phyloP scores from a whole-genome alignment of 2,797 vertebrate genomes.

The Aotus griseimembra region DNA sequence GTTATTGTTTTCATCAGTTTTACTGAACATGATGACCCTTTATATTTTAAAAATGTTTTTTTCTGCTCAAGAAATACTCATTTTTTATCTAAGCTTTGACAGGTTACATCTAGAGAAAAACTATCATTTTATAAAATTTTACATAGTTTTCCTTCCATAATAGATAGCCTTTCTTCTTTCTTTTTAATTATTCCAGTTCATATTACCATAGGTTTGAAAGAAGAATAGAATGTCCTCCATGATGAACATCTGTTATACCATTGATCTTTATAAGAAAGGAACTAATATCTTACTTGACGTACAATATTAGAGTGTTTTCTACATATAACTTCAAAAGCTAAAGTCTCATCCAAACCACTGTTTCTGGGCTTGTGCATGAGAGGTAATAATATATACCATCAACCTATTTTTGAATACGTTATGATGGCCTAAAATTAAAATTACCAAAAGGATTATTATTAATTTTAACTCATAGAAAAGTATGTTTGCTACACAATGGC shows the following conservation, averaged over 20 bases:
- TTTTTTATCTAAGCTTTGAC: neutral
- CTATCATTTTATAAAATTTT: neutral
- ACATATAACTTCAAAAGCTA: neutral
- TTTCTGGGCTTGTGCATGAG: neutral
- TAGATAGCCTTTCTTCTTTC: neutral
- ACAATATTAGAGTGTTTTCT: neutral
- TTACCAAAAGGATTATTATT: neutral
- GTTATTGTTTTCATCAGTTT: neutral
- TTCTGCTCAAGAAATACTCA: neutral
- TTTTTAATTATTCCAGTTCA: neutral
- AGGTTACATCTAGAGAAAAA: neutral
- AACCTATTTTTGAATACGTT: neutral
- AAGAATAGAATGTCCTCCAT: neutral
- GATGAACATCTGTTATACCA: neutral
- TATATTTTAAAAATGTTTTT: neutral
- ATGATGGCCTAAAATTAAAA: neutral
- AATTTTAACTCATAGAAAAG: neutral
- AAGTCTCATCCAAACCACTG: neutral
- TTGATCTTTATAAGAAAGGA: neutral
- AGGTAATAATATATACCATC: neutral
- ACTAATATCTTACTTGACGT: neutral
- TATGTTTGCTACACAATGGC: neutral
- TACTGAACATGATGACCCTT: neutral
- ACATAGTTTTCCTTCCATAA: neutral
- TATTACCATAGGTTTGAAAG: neutral